Base-by-base conservation (phyloP, 2,113 vertebrate species). In the Eleginops maclovinus region DNA sequence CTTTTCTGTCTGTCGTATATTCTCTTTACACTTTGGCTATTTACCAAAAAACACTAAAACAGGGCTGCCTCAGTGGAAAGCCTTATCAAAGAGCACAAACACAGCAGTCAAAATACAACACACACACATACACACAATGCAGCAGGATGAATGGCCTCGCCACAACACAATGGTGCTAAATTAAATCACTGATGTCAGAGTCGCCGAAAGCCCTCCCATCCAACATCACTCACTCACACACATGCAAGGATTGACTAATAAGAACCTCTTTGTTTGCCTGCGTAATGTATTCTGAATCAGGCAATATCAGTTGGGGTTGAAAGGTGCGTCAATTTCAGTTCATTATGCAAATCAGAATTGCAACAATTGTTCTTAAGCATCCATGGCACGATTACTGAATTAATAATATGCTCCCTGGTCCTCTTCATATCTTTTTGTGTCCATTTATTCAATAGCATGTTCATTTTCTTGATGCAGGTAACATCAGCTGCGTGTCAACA, bases 161-260 rank as follows among this genome's bases (percentile, higher is more conserved):
- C 54, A 19, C 71, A 31, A 78, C 89, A 94, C 88, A 92, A 92
- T 94, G 81, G 82, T 24, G 83, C 80, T 86, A 92, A 94, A 94
- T 94, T 84, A 92, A 94, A 93, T 89, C 91, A 92, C 85, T 85
- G 89, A 91, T 91, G 90, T 89, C 83, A 86, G 72, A 82, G 75
- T 91, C 2, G 66, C 86, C 81, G 60, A 84, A 73, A 72, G 86
- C 72, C 81, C 82, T 85, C 64, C 85, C 72, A 60, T 77, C 40
- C 63, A 71, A 79, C 72, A 83, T 79, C 82, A 68, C 77, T 66
- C 61, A 41, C 71, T 49, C 64, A 43, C 72, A 81, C 61, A 61
- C 87, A 86, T 49, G 63, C 81, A 83, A 74, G 55, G 64, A 81
- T 81, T 40, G 84, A 88, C 86, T 91, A 91, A 93, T 91, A 93